These are phyloP conservation scores for Theristus sp. DNA, from an alignment of 2,888 invertebrate species.

Conservation along the genomic window DNA sequence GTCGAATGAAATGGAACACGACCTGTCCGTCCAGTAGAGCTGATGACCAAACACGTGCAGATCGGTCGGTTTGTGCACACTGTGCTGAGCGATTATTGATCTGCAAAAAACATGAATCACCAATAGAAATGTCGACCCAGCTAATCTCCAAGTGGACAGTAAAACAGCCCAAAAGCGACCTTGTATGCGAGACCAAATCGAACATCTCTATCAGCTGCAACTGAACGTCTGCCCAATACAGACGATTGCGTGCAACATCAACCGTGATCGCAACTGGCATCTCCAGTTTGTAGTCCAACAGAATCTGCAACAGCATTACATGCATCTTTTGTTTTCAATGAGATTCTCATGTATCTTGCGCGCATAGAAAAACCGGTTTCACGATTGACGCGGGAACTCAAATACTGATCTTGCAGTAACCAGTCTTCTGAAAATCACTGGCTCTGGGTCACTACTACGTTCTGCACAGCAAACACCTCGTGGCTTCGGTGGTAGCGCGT, in stretches of 20 bases:
- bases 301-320: neutral
- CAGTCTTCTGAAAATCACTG: no score
- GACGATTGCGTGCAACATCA: slow-evolving; percentile 13
- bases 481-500: no score
- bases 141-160: no score
- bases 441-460: no score
- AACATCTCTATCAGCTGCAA: slow-evolving; percentile 14
- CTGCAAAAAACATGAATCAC: slow-evolving; percentile 1
- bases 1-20: neutral
- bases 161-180: neutral
- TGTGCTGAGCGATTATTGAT: neutral
- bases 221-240: slow-evolving; percentile 15
- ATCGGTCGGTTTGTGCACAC: slow-evolving; percentile 13
- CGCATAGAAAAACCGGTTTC: no score
- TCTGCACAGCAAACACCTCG: no score
- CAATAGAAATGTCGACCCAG: no score
- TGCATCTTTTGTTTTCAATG: no score
- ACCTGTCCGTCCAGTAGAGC: slow-evolving; percentile 14
- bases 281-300: slow-evolving; percentile 14
- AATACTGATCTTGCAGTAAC: no score
- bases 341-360: no score
- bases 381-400: no score
- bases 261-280: slow-evolving; percentile 13
- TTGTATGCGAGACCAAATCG: slow-evolving; percentile 8
- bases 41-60: slow-evolving; percentile 14